A percentile compares a stretch with the other conserved stretches of the same genome.
Evolutionary conservation across 2,797 vertebrate genomes (phyloP).

Genomic region (Rhinichthys osculus): DNA sequence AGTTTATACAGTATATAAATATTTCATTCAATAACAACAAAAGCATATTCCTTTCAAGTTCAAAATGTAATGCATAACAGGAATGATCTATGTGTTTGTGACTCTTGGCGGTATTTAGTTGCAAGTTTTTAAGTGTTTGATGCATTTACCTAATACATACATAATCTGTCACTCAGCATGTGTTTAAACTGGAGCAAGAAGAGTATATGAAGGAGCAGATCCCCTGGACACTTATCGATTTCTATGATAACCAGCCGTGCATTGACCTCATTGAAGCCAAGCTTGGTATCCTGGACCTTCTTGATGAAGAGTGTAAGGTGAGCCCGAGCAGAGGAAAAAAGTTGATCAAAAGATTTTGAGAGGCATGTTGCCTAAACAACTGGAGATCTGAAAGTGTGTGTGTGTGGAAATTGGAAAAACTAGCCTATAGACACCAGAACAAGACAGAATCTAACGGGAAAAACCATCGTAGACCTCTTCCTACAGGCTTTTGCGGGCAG

Average conservation of each 20-base stretch:
- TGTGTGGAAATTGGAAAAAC: neutral
- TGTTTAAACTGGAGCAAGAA: conserved; percentile 92
- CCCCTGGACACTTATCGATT: conserved; percentile 90
- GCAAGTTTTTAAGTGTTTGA: neutral
- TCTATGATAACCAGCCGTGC: conserved; percentile 89
- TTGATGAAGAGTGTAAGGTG: conserved; percentile 98
- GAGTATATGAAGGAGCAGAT: conserved; percentile 91
- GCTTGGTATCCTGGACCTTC: conserved; percentile 91
- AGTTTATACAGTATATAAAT: neutral
- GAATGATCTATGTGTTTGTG: neutral
- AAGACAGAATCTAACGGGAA: neutral
- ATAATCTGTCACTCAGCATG: conserved; percentile 78
- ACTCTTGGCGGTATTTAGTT: conserved; percentile 5
- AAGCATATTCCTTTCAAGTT: neutral
- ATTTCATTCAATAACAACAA: neutral
- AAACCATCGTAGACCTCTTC: neutral
- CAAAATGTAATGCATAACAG: neutral
- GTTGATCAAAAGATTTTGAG: neutral
- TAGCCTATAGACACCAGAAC: neutral
- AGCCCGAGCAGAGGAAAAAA: conserved; percentile 29
- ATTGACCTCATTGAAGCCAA: conserved; percentile 95
- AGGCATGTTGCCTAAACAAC: neutral
- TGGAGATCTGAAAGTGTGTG: neutral
- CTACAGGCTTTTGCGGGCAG: neutral
- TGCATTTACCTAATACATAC: neutral